These are phyloP conservation scores for Lycophotia porphyrea DNA, from an alignment of 2,888 invertebrate genomes.

Conservation along the genomic window DNA sequence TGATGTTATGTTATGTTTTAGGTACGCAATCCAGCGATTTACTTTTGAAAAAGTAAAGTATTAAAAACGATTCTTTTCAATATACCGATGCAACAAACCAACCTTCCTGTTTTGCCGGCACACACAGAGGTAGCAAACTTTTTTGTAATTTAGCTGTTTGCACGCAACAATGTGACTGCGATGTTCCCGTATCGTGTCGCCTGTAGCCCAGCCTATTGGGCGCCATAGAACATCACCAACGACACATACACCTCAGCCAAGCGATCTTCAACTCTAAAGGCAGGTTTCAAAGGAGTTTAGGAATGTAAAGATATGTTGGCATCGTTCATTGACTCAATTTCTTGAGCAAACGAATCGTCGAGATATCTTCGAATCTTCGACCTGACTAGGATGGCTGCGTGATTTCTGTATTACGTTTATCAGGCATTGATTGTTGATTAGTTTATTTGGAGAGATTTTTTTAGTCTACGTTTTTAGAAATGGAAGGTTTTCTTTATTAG, in stretches of 20 bases:
- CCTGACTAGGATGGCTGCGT: constrained; percentile 54
- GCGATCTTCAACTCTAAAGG: constrained; percentile 25
- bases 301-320: constrained; percentile 51
- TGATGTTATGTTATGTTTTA: not conserved
- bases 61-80: not conserved
- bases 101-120: constrained; percentile 18
- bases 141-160: constrained; percentile 71
- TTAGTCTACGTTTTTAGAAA: not conserved
- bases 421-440: constrained; percentile 62
- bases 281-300: not conserved
- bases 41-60: not conserved
- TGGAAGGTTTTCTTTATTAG: not conserved
- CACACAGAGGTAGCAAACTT: constrained; percentile 42
- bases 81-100: constrained; percentile 29
- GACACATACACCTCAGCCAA: not conserved
- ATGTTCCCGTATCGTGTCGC: constrained; percentile 69
- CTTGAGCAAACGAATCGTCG: constrained; percentile 74
- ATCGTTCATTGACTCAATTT: constrained; percentile 75
- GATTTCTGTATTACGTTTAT: constrained; percentile 70
- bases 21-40: too few relatives aligned
- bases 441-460: constrained; percentile 35
- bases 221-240: constrained; percentile 65
- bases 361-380: constrained; percentile 59
- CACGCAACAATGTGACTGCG: constrained; percentile 70
- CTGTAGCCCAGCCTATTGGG: constrained; percentile 72